Conservation (phyloP, 2,113 vertebrate genomes). For the Mastomys coucha region DNA sequence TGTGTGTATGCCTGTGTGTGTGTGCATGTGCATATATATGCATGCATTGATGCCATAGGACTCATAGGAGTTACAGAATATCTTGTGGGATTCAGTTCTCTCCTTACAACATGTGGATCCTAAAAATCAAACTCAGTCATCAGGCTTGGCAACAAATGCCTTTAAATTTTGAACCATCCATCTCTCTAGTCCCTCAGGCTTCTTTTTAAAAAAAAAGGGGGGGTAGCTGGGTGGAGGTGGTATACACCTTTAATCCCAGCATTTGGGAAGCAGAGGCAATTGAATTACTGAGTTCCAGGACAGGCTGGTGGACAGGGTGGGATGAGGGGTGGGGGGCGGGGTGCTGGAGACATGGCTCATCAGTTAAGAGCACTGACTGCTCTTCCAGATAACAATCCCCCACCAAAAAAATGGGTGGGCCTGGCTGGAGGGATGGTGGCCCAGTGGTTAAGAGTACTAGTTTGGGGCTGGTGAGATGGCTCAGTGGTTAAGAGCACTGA, state of each 20-base stretch:
- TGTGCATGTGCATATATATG: not conserved
- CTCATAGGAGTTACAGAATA: not conserved
- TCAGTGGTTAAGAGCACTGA: no score
- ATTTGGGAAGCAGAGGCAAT: no score
- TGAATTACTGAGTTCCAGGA: no score
- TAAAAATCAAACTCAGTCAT: not conserved
- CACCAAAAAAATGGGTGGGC: not conserved
- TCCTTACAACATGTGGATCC: not conserved
- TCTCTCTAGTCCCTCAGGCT: not conserved
- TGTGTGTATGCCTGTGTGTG: not conserved
- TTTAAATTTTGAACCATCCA: not conserved
- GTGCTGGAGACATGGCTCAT: no score
- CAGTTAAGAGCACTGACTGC: no score
- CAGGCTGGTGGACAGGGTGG: no score
- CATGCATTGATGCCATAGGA: not conserved
- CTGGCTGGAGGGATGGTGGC: not conserved
- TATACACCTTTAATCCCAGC: not conserved
- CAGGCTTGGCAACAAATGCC: not conserved
- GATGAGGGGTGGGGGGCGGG: no score
- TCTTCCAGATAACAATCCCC: no score
- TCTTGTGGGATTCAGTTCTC: not conserved
- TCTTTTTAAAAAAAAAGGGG: not conserved
- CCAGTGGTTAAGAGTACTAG: not conserved
- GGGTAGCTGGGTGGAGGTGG: not conserved
- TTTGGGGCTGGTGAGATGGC: no score